Percentiles rank a stretch among this genome's conserved stretches.
phyloP scores from a whole-genome alignment of 2,888 invertebrate genomes.

The Xestobium rufovillosum region DNA sequence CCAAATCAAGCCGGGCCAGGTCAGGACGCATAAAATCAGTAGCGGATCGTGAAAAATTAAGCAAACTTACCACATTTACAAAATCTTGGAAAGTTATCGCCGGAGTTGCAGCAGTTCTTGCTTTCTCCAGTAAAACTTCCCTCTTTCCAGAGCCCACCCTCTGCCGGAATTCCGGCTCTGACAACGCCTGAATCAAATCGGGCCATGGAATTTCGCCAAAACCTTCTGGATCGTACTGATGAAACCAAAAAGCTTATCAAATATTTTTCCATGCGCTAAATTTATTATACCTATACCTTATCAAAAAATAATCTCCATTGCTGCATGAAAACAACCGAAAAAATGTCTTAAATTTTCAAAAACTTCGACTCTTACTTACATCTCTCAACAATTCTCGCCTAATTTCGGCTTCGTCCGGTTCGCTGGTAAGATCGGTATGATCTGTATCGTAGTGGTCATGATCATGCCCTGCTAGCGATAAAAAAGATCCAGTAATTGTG shows the following conservation, averaged over 20 bases:
- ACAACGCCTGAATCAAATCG: conserved; percentile 71
- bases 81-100: conserved; percentile 91
- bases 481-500: conserved; percentile 65
- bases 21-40: no score
- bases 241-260: conserved; percentile 21
- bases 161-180: conserved; percentile 38
- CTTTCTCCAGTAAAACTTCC: conserved; percentile 62
- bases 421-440: conserved; percentile 73
- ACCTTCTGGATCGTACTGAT: conserved; percentile 86
- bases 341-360: no score
- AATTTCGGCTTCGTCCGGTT: conserved; percentile 70
- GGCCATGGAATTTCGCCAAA: conserved; percentile 87
- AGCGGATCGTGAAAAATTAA: no score
- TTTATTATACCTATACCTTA: no score
- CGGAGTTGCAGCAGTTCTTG: conserved; percentile 59
- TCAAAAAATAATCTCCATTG: conserved; percentile 87
- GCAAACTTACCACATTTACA: conserved; percentile 86
- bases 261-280: neutral
- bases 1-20: no score
- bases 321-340: conserved; percentile 49
- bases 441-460: conserved; percentile 68
- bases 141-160: conserved; percentile 40
- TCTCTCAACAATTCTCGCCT: conserved; percentile 70
- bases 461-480: conserved; percentile 45
- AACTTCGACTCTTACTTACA: no score